Evolutionary conservation across 2,888 invertebrate species (phyloP).

Genomic region (Synergus umbraculus): DNA sequence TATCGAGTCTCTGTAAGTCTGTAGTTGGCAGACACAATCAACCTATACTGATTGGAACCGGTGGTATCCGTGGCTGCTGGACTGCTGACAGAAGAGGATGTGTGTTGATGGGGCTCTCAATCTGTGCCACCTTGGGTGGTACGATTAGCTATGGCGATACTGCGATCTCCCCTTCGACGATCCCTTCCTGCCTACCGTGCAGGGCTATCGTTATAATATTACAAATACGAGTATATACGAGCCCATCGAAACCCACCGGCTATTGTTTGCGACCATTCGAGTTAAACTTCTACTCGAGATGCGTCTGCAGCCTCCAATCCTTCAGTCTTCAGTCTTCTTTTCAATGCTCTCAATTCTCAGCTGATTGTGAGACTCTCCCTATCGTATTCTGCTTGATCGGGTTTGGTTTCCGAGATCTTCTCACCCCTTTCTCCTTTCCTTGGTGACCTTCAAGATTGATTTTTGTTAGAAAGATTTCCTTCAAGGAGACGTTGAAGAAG

Average conservation of each 20-base stretch:
- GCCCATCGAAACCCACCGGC: constrained; percentile 61
- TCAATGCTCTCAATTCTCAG: constrained; percentile 5
- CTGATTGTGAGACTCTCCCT: background rate
- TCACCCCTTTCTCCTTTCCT: constrained; percentile 47
- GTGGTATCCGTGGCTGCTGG: constrained; percentile 39
- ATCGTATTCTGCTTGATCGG: constrained; percentile 26
- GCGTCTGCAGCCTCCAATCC: background rate
- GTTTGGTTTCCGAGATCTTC: background rate
- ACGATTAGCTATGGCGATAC: constrained; percentile 72
- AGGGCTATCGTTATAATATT: constrained; percentile 68
- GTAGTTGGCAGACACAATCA: constrained; percentile 20
- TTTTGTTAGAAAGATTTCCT: constrained; percentile 10
- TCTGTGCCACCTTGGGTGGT: constrained; percentile 77
- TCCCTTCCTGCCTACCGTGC: constrained; percentile 72
- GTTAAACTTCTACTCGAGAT: constrained; percentile 41
- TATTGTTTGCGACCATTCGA: constrained; percentile 54
- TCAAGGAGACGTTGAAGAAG: background rate
- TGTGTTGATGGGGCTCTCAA: constrained; percentile 74
- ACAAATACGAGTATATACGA: constrained; percentile 61
- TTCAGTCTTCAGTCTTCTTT: constrained; percentile 45
- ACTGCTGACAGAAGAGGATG: constrained; percentile 69
- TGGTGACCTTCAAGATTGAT: constrained; percentile 40
- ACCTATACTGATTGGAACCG: constrained; percentile 22
- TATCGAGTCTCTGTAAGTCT: background rate
- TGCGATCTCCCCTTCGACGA: constrained; percentile 71